Evolutionary conservation across 2,113 vertebrate genomes (phyloP), one percentile per base, ranked within the genome.

Genomic region (Tetrax tetrax): DNA sequence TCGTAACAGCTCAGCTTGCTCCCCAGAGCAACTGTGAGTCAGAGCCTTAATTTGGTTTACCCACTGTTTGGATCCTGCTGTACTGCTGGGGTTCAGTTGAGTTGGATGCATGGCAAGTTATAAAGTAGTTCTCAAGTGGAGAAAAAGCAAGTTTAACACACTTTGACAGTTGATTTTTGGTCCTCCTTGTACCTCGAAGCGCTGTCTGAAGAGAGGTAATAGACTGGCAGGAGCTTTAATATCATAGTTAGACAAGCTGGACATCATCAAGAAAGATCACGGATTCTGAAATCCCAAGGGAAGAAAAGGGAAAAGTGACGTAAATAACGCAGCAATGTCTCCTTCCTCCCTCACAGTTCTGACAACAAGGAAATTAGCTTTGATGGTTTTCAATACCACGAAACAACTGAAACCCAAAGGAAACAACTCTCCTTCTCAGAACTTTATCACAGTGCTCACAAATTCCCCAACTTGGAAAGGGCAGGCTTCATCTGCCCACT

Each of bases 331-430:
- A 37, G 66, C 31, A 70, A 43, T 33, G 37, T 54, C 29, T 82
- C 53, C 71, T 90, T 87, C 35, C 31, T 95, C 31, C n/a, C 41
- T 91, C 50, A 75, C 23, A 66, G 29, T 68, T 80, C 70, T 91
- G 57, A 71, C 74, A 89, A 79, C 51, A 87, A 84, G 70, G 47
- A 93, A 87, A 95, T 85, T 78, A 69, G 10, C 53, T 93, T 54
- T 95, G 89, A 72, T 37, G 12, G n/a, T 66, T 95, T 95, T 86
- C 87, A 90, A 51, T 64, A 66, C n/a, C 38, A 70, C 50, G 51
- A 47, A 41, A 75, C 2, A 22, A 70, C 35, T 71, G 79, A 83
- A 91, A 93, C 41, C 61, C 35, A 35, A 72, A 94, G 50, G 68
- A 94, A 89, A 85, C 74, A 76, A 63, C 19, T 60, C n/a, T 82